A percentile compares a stretch with the other conserved stretches of the same genome.
Conservation (phyloP, 2,113 vertebrate species). For the Carollia perspicillata region DNA sequence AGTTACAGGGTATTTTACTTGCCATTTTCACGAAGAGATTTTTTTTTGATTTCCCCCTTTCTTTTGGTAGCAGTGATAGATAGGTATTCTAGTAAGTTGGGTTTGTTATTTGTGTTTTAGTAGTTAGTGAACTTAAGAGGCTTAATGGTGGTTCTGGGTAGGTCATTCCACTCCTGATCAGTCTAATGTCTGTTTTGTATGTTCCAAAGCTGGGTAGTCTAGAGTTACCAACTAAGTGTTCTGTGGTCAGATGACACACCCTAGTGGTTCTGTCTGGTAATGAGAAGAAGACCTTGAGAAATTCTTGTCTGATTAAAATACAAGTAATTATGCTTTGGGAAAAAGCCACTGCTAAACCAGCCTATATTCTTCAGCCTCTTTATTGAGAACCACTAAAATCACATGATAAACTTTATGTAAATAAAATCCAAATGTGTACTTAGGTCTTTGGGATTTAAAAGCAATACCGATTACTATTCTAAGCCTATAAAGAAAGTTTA, state of each 20-base stretch:
- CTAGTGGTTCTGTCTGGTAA: not conserved
- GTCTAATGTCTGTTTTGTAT: not conserved
- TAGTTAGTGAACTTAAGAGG: constrained; percentile 7
- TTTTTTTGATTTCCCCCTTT: not conserved
- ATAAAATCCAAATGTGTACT: not conserved
- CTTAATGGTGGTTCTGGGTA: not conserved
- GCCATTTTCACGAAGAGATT: not conserved
- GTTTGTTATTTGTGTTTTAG: not conserved
- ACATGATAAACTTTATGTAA: not conserved
- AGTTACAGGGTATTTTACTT: not conserved
- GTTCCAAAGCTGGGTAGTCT: not conserved
- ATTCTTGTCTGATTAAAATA: not conserved
- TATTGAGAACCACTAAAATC: not conserved
- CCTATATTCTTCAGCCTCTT: not conserved
- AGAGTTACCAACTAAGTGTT: not conserved
- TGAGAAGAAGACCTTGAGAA: not conserved
- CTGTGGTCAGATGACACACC: not conserved
- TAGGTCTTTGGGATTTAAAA: not conserved
- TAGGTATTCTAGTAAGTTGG: not conserved
- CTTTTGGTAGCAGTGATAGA: not conserved
- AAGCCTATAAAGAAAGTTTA: not conserved
- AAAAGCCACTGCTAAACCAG: not conserved
- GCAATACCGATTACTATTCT: not conserved
- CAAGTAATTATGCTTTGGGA: not conserved
- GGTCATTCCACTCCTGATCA: not conserved